Percentiles rank a stretch among this genome's conserved stretches.
Conservation (phyloP, 2,113 vertebrate genomes). For the Oxyruncus cristatus region DNA sequence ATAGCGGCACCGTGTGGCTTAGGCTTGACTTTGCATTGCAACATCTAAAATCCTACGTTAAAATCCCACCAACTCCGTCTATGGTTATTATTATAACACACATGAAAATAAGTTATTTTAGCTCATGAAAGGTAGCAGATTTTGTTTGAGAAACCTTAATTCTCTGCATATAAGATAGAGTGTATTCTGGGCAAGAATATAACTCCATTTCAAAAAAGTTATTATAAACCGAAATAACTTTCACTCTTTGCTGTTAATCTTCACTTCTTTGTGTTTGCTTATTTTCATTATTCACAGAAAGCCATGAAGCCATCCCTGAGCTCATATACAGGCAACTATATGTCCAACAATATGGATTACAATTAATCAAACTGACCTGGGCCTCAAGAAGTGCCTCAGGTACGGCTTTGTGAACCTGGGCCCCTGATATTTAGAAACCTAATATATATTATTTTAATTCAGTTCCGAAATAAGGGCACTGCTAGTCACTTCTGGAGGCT, state of each 20-base stretch:
- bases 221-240: neutral
- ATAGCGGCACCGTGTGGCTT: slow-evolving; percentile 27
- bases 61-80: neutral
- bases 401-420: neutral
- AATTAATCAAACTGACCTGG: neutral
- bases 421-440: neutral
- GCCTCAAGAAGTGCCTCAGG: neutral
- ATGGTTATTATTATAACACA: fast-evolving
- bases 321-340: neutral
- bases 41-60: neutral
- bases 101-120: neutral
- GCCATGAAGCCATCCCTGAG: neutral
- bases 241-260: neutral
- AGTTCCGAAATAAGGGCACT: neutral
- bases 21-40: neutral
- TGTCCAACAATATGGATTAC: neutral
- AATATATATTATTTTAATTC: fast-evolving
- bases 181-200: neutral
- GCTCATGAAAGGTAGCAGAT: neutral
- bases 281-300: neutral
- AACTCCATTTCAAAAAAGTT: neutral
- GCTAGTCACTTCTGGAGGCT: neutral
- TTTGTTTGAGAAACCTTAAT: neutral
- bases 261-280: neutral
- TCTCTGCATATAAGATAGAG: neutral